Evolutionary conservation across 1,140 invertebrate genomes (phyloP).

Genomic region (Subanguina moxae): DNA sequence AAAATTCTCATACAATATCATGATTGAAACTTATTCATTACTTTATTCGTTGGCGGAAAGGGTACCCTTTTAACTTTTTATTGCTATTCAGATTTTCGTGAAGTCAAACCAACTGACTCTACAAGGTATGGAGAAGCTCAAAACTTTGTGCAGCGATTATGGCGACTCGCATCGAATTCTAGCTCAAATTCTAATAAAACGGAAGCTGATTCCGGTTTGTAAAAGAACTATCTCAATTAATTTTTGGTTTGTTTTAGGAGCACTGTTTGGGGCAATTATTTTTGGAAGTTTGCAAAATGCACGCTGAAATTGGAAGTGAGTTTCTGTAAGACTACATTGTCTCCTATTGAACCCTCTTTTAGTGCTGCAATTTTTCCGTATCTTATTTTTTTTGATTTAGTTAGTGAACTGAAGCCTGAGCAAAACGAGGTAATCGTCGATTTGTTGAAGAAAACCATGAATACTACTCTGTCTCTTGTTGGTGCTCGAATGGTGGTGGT

Average conservation of each 20-base stretch:
- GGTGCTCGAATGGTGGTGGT: slow-evolving; percentile 15
- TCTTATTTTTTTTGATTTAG: neutral
- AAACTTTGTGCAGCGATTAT: neutral
- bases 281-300: slow-evolving; percentile 15
- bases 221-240: neutral
- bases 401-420: neutral
- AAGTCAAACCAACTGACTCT: too few relatives aligned
- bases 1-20: too few relatives aligned
- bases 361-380: neutral
- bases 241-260: slow-evolving; percentile 7
- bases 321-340: slow-evolving; percentile 1
- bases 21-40: too few relatives aligned
- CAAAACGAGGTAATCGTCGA: slow-evolving; percentile 9
- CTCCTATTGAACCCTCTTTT: neutral
- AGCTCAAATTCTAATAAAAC: neutral
- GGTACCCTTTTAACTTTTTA: too few relatives aligned
- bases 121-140: neutral
- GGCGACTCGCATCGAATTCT: neutral
- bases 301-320: neutral
- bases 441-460: slow-evolving; percentile 4
- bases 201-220: neutral
- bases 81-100: too few relatives aligned
- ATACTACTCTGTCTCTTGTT: slow-evolving; percentile 10
- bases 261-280: slow-evolving; percentile 7
- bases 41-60: too few relatives aligned